Evolutionary conservation across 2,797 vertebrate species (phyloP).

Genomic region (Poecilia gillii): DNA sequence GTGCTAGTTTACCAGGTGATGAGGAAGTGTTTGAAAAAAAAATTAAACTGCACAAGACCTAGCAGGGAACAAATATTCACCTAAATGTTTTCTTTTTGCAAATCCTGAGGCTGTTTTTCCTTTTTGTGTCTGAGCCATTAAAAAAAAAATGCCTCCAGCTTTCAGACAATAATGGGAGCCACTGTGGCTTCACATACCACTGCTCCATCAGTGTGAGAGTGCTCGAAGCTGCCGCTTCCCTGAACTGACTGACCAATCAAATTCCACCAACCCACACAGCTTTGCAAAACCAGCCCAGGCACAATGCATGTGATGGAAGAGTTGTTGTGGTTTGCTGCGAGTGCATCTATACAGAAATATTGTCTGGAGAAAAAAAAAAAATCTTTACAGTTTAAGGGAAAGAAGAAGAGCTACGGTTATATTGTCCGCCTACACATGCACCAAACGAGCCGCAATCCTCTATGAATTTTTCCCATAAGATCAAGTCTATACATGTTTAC

Average conservation of each 20-base stretch:
- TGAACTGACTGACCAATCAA: conserved; percentile 52
- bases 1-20: conserved; percentile 35
- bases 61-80: neutral
- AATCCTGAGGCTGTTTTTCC: neutral
- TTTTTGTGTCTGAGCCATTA: conserved; percentile 13
- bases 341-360: conserved; percentile 35
- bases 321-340: conserved; percentile 31
- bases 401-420: conserved; percentile 23
- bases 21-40: conserved; percentile 24
- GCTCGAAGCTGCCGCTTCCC: conserved; percentile 36
- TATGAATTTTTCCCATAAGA: conserved; percentile 48
- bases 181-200: conserved; percentile 36
- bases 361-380: conserved; percentile 9
- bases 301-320: conserved; percentile 21
- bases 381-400: conserved; percentile 33
- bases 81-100: conserved; percentile 8
- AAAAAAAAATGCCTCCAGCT: conserved; percentile 42
- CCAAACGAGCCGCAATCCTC: conserved; percentile 43
- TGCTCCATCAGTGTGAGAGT: conserved; percentile 38
- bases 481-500: neutral
- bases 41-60: conserved; percentile 2
- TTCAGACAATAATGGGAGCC: conserved; percentile 37
- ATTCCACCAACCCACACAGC: conserved; percentile 51
- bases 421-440: conserved; percentile 55
- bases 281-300: conserved; percentile 37